Base-by-base conservation (phyloP, 2,888 invertebrate species). In the Drosophila flavopinicola region DNA sequence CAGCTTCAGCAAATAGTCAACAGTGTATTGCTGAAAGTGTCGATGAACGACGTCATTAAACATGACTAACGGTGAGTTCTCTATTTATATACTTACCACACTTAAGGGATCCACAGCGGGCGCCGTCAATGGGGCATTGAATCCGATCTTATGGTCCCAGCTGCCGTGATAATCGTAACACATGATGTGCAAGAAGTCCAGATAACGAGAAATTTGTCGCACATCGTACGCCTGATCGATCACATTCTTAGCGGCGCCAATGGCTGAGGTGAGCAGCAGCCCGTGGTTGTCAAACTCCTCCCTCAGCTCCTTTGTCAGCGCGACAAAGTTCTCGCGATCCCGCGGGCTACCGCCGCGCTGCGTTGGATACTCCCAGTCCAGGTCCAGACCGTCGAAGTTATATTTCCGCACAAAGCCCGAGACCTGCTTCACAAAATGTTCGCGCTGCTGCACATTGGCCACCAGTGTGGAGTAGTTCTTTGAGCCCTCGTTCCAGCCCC, bases 401-500 rank as follows among this genome's bases (percentile, higher is more conserved):
- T 90, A 90, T 61, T 88, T 88, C 0, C 90, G 80, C 39, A 97
- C 91, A 85, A 96, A 95, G 32, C 92, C 90, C 0, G 96, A 79
- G 0, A 94, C 95, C 75, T 95, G 96, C 30, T 93, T 91, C 0
- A 96, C 93, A 82, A 97, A 97, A 42, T 91, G 92, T 2, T 92
- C 91, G 44, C 97, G 93, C 45, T 93, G 91, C 11, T 93, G 92
- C 0, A 94, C 92, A 44, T 93, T 93, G 2, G 94, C 93, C 0
- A 95, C 95, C 91, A 97, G 92, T 0, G 79, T 85, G 1, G 91
- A 91, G 44, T 91, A 91, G 71, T 91, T 91, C 52, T 82, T 87
- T 0, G 97, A 97, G 0, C 97, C 97, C 88, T 97, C 97, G 89
- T 97, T 97, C 97, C 97, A 97, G 0, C 97, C 97, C 0, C 97